These are phyloP conservation scores for Centropyge bicolor DNA, from an alignment of 2,797 vertebrate species.

Conservation along the genomic window DNA sequence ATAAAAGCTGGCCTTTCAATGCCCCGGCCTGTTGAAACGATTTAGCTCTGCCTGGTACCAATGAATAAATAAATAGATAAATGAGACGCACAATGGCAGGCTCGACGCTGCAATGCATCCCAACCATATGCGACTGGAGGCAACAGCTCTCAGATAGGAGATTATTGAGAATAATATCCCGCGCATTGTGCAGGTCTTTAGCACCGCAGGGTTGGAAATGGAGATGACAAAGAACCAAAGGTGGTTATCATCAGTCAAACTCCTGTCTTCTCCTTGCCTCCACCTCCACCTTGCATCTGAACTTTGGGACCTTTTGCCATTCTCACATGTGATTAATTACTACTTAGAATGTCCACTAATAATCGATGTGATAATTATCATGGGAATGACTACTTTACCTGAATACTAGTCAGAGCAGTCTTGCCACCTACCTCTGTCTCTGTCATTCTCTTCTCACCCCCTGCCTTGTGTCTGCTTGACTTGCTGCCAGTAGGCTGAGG, in stretches of 20 bases:
- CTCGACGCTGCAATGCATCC: conserved; percentile 50
- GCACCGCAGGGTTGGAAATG: not conserved
- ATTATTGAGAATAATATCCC: conserved; percentile 64
- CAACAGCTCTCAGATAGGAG: conserved; percentile 50
- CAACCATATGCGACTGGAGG: conserved; percentile 47
- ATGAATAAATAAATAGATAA: conserved; percentile 84
- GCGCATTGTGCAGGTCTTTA: conserved; percentile 50
- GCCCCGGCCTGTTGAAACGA: conserved; percentile 69
- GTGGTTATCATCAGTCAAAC: conserved; percentile 55
- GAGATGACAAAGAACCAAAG: conserved; percentile 35
- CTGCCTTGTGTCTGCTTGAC: conserved; percentile 37
- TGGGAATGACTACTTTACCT: conserved; percentile 37
- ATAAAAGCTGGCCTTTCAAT: conserved; percentile 73
- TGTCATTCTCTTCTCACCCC: conserved; percentile 26
- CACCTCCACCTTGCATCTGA: conserved; percentile 39
- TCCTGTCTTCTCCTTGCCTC: conserved; percentile 40
- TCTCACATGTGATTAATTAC: conserved; percentile 66
- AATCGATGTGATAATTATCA: conserved; percentile 71
- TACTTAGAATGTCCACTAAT: conserved; percentile 50
- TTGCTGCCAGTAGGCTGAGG: conserved; percentile 48
- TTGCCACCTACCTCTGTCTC: conserved; percentile 28
- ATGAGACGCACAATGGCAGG: conserved; percentile 68
- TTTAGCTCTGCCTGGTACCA: conserved; percentile 77
- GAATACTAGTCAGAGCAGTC: conserved; percentile 34
- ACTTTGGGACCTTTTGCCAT: conserved; percentile 62